phyloP scores from a whole-genome alignment of 2,888 invertebrate genomes.

The Drosophila paranaensis region DNA sequence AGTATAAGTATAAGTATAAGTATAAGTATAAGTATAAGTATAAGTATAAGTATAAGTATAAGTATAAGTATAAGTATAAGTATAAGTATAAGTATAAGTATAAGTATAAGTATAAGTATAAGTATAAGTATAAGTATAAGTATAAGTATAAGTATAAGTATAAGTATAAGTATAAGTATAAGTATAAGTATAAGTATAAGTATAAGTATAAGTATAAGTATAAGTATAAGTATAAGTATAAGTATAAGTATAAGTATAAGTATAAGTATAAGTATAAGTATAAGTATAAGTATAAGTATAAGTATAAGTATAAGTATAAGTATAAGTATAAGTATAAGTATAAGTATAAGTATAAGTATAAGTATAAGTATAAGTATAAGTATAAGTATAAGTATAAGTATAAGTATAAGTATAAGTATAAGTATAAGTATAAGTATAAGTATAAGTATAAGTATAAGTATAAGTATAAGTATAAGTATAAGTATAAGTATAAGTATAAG shows the following conservation, averaged over 20 bases:
- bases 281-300: not conserved
- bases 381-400: not conserved
- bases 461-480: not conserved
- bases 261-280: conserved; percentile 1
- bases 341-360: not conserved
- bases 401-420: conserved; percentile 1
- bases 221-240: conserved; percentile 3
- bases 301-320: not conserved
- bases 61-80: not conserved
- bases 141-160: not conserved
- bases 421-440: not conserved
- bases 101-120: not conserved
- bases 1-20: not conserved
- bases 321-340: not conserved
- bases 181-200: not conserved
- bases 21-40: not conserved
- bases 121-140: conserved; percentile 2
- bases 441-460: too few relatives aligned
- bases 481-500: conserved; percentile 2
- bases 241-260: not conserved
- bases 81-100: not conserved
- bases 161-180: conserved; percentile 1
- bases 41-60: not conserved
- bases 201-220: not conserved
- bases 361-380: conserved; percentile 1